Evolutionary conservation across 1,140 invertebrate species (phyloP).

Genomic region (Drosophila obscura): DNA sequence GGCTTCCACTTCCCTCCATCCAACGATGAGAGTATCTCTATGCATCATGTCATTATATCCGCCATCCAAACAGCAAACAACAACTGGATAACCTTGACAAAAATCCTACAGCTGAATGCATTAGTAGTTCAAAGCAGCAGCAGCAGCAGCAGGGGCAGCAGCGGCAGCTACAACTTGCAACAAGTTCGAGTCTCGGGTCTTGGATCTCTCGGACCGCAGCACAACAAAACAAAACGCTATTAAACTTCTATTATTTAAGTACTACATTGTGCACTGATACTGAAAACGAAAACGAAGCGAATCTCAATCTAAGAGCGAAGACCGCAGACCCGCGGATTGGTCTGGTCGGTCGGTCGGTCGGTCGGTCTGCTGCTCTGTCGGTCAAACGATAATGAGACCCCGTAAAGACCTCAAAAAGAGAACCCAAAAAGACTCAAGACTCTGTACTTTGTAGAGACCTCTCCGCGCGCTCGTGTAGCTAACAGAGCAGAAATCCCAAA

Average conservation of each 20-base stretch:
- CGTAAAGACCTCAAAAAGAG: constrained; percentile 9
- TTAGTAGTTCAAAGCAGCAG: constrained; percentile 76
- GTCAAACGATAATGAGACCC: constrained; percentile 56
- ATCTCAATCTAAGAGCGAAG: constrained; percentile 22
- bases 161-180: constrained; percentile 27
- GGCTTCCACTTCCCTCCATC: no score
- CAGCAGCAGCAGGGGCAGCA: constrained; percentile 22
- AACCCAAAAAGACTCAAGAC: constrained; percentile 11
- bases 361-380: constrained; percentile 58
- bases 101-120: constrained; percentile 83
- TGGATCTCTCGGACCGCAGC: constrained; percentile 38
- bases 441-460: constrained; percentile 5
- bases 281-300: constrained; percentile 59
- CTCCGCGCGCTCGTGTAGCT: constrained; percentile 45
- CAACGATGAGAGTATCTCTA: constrained; percentile 10
- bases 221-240: constrained; percentile 73
- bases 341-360: background rate
- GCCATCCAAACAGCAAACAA: constrained; percentile 58
- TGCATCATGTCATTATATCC: constrained; percentile 81
- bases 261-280: constrained; percentile 81
- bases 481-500: constrained; percentile 82
- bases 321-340: constrained; percentile 6
- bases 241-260: constrained; percentile 83
- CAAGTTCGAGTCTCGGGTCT: constrained; percentile 39
- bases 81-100: constrained; percentile 81